These are phyloP conservation scores for Sesia apiformis DNA, from an alignment of 2,888 invertebrate species.

Conservation along the genomic window DNA sequence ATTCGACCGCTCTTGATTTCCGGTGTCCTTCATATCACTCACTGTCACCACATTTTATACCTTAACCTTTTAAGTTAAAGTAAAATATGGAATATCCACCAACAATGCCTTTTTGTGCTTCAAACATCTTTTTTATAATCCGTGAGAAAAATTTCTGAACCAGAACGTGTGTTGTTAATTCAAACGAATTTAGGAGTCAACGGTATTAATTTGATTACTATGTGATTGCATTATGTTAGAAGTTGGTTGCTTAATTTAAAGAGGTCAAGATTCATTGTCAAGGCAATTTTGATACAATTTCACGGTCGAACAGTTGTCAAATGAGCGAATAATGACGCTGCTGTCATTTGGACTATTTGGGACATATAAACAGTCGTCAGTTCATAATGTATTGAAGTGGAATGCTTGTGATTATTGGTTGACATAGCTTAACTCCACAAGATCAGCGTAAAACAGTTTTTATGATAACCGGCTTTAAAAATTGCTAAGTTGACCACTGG, in stretches of 20 bases:
- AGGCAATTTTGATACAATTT: conserved; percentile 16
- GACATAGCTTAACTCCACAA: too few species aligned
- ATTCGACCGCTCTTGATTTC: conserved; percentile 53
- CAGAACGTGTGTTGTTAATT: conserved; percentile 5
- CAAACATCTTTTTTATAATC: conserved; percentile 20
- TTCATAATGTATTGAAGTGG: too few species aligned
- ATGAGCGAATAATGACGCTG: conserved; percentile 3
- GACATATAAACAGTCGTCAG: too few species aligned
- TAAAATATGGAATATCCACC: conserved; percentile 1
- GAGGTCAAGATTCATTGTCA: conserved; percentile 18
- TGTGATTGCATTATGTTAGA: neutral
- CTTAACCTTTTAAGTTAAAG: neutral
- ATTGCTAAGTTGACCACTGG: neutral
- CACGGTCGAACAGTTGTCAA: conserved; percentile 10
- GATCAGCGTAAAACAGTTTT: too few species aligned
- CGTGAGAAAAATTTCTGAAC: conserved; percentile 47
- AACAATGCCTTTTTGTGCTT: conserved; percentile 13
- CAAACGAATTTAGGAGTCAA: neutral
- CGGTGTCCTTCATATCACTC: conserved; percentile 37
- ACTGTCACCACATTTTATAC: conserved; percentile 4
- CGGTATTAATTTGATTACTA: neutral
- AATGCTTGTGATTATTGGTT: too few species aligned
- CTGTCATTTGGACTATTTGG: too few species aligned
- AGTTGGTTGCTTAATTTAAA: conserved; percentile 4
- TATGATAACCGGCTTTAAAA: neutral